These are phyloP conservation scores for Pseudochirops cupreus DNA, from an alignment of 2,797 vertebrate genomes.

Conservation along the genomic window DNA sequence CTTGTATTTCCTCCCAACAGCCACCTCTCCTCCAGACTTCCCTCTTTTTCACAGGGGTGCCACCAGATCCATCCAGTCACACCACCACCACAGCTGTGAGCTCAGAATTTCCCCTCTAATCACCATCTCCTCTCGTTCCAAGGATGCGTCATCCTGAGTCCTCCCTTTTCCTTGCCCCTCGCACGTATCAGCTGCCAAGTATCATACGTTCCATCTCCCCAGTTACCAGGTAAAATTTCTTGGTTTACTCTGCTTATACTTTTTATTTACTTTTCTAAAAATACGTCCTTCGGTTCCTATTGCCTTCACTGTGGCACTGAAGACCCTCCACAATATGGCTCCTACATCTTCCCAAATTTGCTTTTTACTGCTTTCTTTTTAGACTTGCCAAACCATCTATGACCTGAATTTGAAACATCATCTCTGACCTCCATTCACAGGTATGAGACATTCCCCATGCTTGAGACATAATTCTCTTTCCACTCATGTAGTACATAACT, in stretches of 20 bases:
- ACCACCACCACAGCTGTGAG: background rate
- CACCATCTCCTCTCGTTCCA: background rate
- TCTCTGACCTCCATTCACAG: background rate
- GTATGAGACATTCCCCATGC: background rate
- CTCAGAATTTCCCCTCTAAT: background rate
- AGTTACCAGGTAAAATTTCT: background rate
- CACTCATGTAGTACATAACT: background rate
- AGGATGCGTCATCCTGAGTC: background rate
- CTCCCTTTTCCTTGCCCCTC: background rate
- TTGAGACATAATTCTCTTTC: background rate
- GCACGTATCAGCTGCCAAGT: background rate
- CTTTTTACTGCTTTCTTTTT: background rate
- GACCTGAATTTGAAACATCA: background rate
- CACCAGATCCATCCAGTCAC: background rate
- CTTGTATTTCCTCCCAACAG: background rate
- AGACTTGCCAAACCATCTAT: background rate
- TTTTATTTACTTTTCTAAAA: background rate
- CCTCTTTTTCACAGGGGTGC: background rate
- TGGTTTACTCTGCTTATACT: background rate
- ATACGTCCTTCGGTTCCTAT: background rate
- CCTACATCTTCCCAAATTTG: background rate
- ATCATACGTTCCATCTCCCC: background rate
- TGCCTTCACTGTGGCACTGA: background rate
- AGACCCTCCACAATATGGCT: background rate
- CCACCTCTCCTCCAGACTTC: background rate